These are phyloP conservation scores for Camponotus pennsylvanicus DNA, from an alignment of 1,140 invertebrate genomes.

Conservation along the genomic window DNA sequence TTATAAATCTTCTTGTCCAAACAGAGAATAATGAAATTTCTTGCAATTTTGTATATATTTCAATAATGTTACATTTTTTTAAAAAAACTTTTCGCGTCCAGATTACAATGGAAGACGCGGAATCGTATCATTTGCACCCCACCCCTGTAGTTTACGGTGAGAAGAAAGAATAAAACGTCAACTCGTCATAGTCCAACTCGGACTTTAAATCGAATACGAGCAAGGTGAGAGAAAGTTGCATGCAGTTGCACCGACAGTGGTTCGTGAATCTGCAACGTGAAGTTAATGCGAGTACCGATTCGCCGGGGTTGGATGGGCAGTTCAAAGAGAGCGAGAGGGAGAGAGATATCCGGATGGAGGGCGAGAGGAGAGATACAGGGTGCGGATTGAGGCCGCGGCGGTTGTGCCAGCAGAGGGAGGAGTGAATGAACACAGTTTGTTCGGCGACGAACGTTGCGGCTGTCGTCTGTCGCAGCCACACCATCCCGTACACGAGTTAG, in stretches of 20 bases:
- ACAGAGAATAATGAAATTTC: background rate
- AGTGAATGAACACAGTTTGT: slow-evolving; percentile 75
- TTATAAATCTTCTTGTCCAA: background rate
- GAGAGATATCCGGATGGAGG: background rate
- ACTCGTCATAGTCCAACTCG: slow-evolving; percentile 27
- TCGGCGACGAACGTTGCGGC: slow-evolving; percentile 75
- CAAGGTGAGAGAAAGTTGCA: slow-evolving; percentile 61
- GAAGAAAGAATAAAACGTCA: slow-evolving; percentile 1
- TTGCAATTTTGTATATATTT: background rate
- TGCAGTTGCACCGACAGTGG: slow-evolving; percentile 67
- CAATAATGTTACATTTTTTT: background rate
- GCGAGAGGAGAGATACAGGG: background rate
- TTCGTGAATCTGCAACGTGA: slow-evolving; percentile 51
- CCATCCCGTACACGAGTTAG: slow-evolving; percentile 55
- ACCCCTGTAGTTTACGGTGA: background rate
- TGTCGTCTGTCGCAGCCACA: slow-evolving; percentile 75
- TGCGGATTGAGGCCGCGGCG: background rate
- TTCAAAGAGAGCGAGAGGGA: slow-evolving; percentile 26
- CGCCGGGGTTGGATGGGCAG: slow-evolving; percentile 25
- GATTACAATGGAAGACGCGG: background rate
- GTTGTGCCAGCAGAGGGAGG: background rate
- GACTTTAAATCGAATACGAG: slow-evolving; percentile 54
- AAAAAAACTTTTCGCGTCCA: background rate
- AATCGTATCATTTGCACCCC: background rate
- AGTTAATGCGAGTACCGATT: slow-evolving; percentile 63